Base-by-base conservation (phyloP, 1,140 invertebrate species). In the Drosophila nannoptera region DNA sequence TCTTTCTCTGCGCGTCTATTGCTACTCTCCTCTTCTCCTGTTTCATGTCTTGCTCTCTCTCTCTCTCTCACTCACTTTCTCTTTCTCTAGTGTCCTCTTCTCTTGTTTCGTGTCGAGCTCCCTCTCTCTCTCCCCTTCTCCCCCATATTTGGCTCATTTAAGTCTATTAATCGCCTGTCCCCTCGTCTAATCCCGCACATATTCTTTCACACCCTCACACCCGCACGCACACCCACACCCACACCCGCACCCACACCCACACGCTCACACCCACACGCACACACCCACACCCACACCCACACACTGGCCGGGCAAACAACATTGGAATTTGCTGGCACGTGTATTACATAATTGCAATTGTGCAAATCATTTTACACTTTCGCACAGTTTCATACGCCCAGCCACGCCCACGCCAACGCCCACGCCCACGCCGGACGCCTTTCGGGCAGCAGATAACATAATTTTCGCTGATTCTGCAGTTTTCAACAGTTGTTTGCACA, bases 321-420 rank as follows among this genome's bases (percentile, higher is more conserved):
- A 29, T 22, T 22, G 45, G 5, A 31, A 46, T 46, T 46, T 29
- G 45, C 22, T 46, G 49, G 11, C 11, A 52, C 32, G 49, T 52
- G 31, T 52, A 9, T 35, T 35, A 52, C n/a, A 35, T 65, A 43
- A 69, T 63, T 64, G 54, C 54, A 67, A 48, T 69, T 69, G 75
- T 65, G 38, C 45, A 78, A 82, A 78, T 77, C 65, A 70, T 72
- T 81, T 67, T 58, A 67, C 69, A 74, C 68, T 65, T 74, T 31
- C 22, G 9, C 35, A 32, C 29, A 42, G 9, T 38, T 11, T 43
- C 40, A 38, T 12, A 38, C 50, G 32, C 50, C 43, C 43, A 9
- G n/a, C 12, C 14, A 22, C 22, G 12, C 12, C n/a, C 9, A 4
- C 32, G 2, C 22, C 40, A 0, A 7, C 22, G 14, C 1, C 36